A percentile compares a stretch with the other conserved stretches of the same genome.
Conservation (phyloP, 2,113 vertebrate species). For the Lonchura striata region DNA sequence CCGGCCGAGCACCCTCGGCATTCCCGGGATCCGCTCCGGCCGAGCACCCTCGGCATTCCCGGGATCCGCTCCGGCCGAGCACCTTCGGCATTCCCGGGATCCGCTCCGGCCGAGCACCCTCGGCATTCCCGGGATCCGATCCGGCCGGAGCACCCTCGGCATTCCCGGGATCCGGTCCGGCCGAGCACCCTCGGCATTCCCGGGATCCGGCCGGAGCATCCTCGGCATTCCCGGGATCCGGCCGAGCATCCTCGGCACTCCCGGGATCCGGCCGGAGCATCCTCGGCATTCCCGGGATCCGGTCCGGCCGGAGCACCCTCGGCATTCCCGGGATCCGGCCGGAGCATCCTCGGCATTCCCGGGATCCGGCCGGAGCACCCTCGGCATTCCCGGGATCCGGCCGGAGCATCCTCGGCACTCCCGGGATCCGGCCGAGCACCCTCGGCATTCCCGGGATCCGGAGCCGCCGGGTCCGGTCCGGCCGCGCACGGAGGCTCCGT, state of each 20-base stretch:
- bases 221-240: neutral
- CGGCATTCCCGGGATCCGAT: neutral
- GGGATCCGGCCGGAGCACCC: neutral
- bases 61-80: neutral
- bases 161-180: neutral
- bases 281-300: neutral
- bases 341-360: neutral
- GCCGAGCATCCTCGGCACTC: neutral
- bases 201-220: neutral
- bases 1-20: neutral
- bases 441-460: neutral
- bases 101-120: neutral
- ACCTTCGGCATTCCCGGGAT: neutral
- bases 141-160: neutral
- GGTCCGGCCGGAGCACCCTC: neutral
- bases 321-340: neutral
- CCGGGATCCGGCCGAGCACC: neutral
- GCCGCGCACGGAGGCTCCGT: too few species aligned
- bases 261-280: neutral
- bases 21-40: neutral
- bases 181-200: neutral
- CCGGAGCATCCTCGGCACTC: neutral
- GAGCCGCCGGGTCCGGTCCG: too few species aligned
- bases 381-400: neutral
- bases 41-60: neutral